phyloP scores from a whole-genome alignment of 2,113 vertebrate species.

The Poicephalus meyeri region DNA sequence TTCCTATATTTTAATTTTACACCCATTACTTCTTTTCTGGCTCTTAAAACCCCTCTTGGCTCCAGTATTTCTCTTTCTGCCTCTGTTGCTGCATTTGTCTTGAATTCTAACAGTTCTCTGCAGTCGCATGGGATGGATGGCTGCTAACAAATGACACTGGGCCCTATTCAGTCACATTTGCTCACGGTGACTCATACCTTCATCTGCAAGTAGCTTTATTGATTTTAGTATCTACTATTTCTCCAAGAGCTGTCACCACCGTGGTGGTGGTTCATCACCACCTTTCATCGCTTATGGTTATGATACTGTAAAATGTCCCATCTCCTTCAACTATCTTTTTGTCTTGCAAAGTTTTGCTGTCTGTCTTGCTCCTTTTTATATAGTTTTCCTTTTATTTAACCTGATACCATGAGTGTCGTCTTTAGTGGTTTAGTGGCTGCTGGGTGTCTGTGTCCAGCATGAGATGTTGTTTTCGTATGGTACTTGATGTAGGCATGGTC shows the following conservation, averaged over 20 bases:
- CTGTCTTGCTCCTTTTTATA: neutral
- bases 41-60: conserved; percentile 27
- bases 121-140: neutral
- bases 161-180: conserved; percentile 45
- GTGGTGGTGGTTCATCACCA: conserved; percentile 42
- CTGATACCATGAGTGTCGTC: fast-evolving
- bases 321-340: neutral
- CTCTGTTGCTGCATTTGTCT: neutral
- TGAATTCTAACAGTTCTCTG: conserved; percentile 5
- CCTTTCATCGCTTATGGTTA: conserved; percentile 7
- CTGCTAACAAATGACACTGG: conserved; percentile 44
- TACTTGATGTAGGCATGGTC: neutral
- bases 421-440: neutral
- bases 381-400: neutral
- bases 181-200: conserved; percentile 46
- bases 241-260: conserved; percentile 43
- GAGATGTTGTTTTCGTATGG: neutral
- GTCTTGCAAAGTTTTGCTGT: neutral
- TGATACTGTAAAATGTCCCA: neutral
- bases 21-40: conserved; percentile 46
- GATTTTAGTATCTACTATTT: conserved; percentile 60
- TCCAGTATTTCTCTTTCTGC: neutral
- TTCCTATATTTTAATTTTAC: conserved; percentile 69
- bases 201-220: conserved; percentile 60
- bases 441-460: neutral